These are phyloP conservation scores for Argopecten irradians DNA, from an alignment of 1,140 invertebrate species.

Conservation along the genomic window DNA sequence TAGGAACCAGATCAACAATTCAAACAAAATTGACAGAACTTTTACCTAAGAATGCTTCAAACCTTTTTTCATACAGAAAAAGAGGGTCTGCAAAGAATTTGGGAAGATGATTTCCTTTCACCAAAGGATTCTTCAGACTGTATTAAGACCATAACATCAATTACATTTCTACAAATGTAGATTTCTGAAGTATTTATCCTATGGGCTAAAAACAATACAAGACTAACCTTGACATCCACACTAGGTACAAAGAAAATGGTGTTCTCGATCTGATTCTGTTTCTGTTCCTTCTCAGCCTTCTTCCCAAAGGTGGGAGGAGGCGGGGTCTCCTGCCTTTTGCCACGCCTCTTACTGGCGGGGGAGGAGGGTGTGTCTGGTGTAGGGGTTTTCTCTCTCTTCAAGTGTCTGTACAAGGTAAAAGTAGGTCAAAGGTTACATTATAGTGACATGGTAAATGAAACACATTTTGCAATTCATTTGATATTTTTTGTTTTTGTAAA, in stretches of 20 bases:
- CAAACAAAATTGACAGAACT: too few relatives aligned
- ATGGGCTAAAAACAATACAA: neutral
- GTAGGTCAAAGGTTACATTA: neutral
- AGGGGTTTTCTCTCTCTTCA: conserved; percentile 65
- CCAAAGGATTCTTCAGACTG: neutral
- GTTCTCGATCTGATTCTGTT: conserved; percentile 73
- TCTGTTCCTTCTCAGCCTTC: conserved; percentile 55
- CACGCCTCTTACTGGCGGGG: conserved; percentile 50
- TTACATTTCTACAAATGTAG: neutral
- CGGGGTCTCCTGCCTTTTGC: conserved; percentile 26
- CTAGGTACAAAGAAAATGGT: conserved; percentile 97
- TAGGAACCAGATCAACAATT: too few relatives aligned
- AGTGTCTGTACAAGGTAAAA: conserved; percentile 49
- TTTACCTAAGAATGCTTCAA: too few relatives aligned
- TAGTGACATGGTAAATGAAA: neutral
- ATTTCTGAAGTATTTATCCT: neutral
- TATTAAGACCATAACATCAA: neutral
- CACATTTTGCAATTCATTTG: neutral
- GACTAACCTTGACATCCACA: conserved; percentile 90
- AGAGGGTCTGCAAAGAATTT: too few relatives aligned
- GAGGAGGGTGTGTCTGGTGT: conserved; percentile 38
- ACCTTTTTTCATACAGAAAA: too few relatives aligned
- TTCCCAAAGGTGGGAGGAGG: conserved; percentile 38
- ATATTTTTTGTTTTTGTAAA: too few relatives aligned
- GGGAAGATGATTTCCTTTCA: too few relatives aligned